Base-by-base conservation (phyloP, 2,888 invertebrate species). In the Chalcosyrphus nemorum region DNA sequence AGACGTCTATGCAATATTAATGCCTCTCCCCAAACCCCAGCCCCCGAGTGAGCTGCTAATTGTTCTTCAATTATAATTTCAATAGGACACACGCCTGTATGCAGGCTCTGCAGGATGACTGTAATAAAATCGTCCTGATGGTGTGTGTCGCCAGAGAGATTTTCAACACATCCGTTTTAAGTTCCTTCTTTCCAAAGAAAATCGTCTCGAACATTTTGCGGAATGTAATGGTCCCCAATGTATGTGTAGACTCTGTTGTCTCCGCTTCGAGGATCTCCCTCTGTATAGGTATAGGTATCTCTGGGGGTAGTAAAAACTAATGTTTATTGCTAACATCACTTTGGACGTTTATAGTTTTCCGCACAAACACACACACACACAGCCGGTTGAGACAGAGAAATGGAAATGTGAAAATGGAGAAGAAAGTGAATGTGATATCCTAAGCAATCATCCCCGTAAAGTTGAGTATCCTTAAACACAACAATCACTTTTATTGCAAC, bases 401-500 rank as follows among this genome's bases (percentile, higher is more conserved):
- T 15, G 35, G 9, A 45, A 17, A 43, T 29, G 29, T 43, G 56
- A n/a, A 9, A 56, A 29, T n/a, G 24, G 2, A 38, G 68, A 80
- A 45, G 57, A 65, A 72, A 78, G 57, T 50, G 29, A 41, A 61
- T 76, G 71, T 61, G 66, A 78, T 82, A 78, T 82, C 63, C 82
- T 61, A 21, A 82, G 61, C 72, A 82, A 82, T 82, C 82, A 72
- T 78, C 59, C 82, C 78, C 38, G 68, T 82, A 74, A 82, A 78
- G 72, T 72, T 74, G 66, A 78, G 72, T 77, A 74, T 82, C 78
- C 82, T 82, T 82, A 78, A 82, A 82, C 68, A 82, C 82, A 78
- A 74, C 82, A 78, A 82, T 82, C 82, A 78, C 78, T 82, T 82
- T 82, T 82, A 82, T 82, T 78, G 47, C 78, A 56, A 82, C 66